Conservation (phyloP, 2,113 vertebrate genomes). For the Rhynchopsitta pachyrhyncha region DNA sequence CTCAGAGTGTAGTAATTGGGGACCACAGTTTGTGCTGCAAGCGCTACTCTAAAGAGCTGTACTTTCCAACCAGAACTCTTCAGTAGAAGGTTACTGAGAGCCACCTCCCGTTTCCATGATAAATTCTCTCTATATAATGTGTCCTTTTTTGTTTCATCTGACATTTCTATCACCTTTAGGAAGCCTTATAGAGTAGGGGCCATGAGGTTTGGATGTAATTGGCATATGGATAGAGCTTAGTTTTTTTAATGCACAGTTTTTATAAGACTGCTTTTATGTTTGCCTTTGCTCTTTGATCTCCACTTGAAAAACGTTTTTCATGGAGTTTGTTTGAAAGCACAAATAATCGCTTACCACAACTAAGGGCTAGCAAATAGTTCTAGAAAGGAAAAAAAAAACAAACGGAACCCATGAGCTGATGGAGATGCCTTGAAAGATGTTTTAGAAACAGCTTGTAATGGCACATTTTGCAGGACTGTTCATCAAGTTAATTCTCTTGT, state of each 20-base stretch:
- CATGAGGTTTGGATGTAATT: conserved; percentile 52
- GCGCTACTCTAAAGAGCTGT: neutral
- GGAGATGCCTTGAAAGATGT: conserved; percentile 53
- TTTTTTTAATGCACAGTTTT: conserved; percentile 70
- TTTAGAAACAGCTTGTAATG: conserved; percentile 43
- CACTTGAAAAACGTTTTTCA: conserved; percentile 68
- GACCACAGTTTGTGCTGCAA: neutral
- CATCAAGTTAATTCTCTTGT: conserved; percentile 62
- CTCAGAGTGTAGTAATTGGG: neutral
- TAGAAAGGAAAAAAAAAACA: conserved; percentile 62
- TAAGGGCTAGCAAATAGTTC: conserved; percentile 60
- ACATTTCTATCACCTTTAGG: conserved; percentile 61
- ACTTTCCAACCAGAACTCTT: neutral
- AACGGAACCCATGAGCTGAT: conserved; percentile 51
- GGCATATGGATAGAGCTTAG: conserved; percentile 69
- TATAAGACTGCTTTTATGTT: conserved; percentile 77
- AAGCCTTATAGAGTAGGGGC: conserved; percentile 29
- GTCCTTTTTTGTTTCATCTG: conserved; percentile 39
- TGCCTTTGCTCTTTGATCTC: conserved; percentile 75
- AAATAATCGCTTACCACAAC: conserved; percentile 76
- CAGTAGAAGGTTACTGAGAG: neutral
- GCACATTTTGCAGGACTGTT: conserved; percentile 51
- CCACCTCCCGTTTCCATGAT: neutral
- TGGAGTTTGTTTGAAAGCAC: conserved; percentile 76
- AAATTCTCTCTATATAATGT: conserved; percentile 3